Base-by-base conservation (phyloP, 2,113 vertebrate genomes). In the Tachysurus fulvidraco region DNA sequence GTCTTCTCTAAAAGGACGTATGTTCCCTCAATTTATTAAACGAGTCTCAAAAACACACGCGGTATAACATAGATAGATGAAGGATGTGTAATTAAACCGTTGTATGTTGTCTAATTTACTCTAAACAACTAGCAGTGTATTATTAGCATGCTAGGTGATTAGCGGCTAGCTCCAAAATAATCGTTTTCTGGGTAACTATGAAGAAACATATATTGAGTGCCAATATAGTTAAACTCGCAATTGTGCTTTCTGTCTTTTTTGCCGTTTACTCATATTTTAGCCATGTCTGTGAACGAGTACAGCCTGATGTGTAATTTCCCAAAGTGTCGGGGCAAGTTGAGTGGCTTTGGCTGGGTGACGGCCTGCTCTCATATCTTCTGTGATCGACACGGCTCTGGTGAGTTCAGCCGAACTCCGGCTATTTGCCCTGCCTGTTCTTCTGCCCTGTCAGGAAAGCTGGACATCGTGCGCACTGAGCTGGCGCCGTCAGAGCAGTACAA, bases 351-450 rank as follows among this genome's bases (percentile, higher is more conserved):
- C 0, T 98, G 97, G 96, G 96, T 96, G 86, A 98, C 97, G 11
- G 95, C 96, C 4, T 98, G 97, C 88, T 97, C 96, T 0, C 97
- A 98, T 30, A 95, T 96, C 21, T 98, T 97, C 93, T 98, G 97
- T 86, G 97, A 98, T 67, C 96, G 96, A 81, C 97, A 98, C 6
- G 97, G 97, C 6, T 96, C 96, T 0, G 95, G 94, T 11, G 96
- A 96, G 90, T 97, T 98, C 90, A 96, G 95, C 89, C 95, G 93
- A 46, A 95, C 96, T 0, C 96, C 97, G 0, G 95, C 95, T 57
- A 91, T 95, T 87, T 98, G 97, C 88, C 97, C 97, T 0, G 96
- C 96, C 36, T 98, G 97, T 84, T 95, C 94, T 54, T 97, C 96
- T 25, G 94, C 96, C 0, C 94, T 97, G 71, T 96, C 96, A 7